A percentile compares a stretch with the other conserved stretches of the same genome.
phyloP scores from a whole-genome alignment of 2,888 invertebrate species.

The Lasioglossum marginatum region DNA sequence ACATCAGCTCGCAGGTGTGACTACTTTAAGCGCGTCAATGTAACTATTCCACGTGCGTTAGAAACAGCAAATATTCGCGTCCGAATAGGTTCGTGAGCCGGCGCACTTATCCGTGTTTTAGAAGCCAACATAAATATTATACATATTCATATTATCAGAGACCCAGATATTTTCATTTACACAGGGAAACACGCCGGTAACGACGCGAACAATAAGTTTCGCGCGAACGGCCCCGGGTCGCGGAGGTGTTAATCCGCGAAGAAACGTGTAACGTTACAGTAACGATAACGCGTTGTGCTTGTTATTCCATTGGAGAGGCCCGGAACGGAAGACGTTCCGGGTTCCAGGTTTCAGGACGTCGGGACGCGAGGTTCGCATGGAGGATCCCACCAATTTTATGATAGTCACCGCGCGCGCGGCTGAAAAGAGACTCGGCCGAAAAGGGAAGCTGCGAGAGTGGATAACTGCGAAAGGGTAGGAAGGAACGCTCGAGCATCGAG shows the following conservation, averaged over 20 bases:
- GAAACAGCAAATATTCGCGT: neutral
- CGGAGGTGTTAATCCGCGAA: conserved; percentile 1
- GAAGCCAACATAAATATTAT: neutral
- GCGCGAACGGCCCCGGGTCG: neutral
- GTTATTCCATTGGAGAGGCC: neutral
- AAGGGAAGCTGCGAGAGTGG: conserved; percentile 20
- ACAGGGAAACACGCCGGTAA: neutral
- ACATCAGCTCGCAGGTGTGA: neutral
- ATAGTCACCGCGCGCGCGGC: conserved; percentile 32
- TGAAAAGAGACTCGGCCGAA: conserved; percentile 37
- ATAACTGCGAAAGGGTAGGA: conserved; percentile 5
- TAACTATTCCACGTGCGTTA: neutral
- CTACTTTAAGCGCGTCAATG: neutral
- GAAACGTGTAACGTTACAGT: neutral
- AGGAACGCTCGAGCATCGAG: conserved; percentile 25
- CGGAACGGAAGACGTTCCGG: neutral
- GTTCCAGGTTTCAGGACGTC: neutral
- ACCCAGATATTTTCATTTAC: conserved; percentile 6
- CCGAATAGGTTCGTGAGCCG: neutral
- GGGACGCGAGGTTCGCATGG: neutral
- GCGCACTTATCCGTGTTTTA: neutral
- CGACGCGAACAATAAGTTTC: conserved; percentile 2
- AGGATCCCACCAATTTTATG: conserved; percentile 19
- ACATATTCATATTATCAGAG: neutral
- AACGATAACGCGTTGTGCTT: neutral